phyloP scores from a whole-genome alignment of 2,888 invertebrate species.

The Slavum lentiscoides region DNA sequence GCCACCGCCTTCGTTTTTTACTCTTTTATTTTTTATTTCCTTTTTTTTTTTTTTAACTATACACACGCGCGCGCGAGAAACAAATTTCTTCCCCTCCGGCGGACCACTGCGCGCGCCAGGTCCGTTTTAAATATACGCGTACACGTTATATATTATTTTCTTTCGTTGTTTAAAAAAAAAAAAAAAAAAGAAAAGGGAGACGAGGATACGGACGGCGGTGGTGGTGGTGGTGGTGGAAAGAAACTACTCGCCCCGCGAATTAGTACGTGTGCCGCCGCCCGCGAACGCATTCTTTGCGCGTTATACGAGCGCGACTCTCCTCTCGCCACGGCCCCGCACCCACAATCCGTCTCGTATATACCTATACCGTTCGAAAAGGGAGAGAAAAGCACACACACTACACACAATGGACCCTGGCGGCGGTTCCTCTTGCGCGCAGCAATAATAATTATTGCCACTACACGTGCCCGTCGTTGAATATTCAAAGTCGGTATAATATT shows the following conservation, averaged over 20 bases:
- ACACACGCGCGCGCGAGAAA: conserved; percentile 35
- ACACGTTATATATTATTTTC: background rate
- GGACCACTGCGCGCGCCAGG: background rate
- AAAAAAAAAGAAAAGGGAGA: background rate
- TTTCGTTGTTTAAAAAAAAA: conserved; percentile 34
- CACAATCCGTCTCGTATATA: background rate
- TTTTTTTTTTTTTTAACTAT: conserved; percentile 7
- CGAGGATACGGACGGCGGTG: too few relatives aligned
- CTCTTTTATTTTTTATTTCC: conserved; percentile 39
- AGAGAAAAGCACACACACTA: background rate
- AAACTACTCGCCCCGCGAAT: conserved; percentile 41
- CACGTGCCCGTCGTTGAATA: conserved; percentile 45
- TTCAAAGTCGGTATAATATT: conserved; percentile 12
- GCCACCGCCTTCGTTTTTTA: conserved; percentile 52
- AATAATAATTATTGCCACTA: conserved; percentile 44
- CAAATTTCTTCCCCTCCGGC: conserved; percentile 21
- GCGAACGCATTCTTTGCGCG: conserved; percentile 22
- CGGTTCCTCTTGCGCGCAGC: background rate
- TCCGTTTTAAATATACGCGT: conserved; percentile 12
- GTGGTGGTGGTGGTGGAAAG: background rate
- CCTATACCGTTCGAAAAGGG: too few relatives aligned
- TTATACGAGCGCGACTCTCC: conserved; percentile 13
- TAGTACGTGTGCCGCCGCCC: conserved; percentile 35
- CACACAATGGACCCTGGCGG: conserved; percentile 39
- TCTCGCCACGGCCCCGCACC: too few relatives aligned